Evolutionary conservation across 2,888 invertebrate genomes (phyloP).

Genomic region (Iselma pallidipennis): DNA sequence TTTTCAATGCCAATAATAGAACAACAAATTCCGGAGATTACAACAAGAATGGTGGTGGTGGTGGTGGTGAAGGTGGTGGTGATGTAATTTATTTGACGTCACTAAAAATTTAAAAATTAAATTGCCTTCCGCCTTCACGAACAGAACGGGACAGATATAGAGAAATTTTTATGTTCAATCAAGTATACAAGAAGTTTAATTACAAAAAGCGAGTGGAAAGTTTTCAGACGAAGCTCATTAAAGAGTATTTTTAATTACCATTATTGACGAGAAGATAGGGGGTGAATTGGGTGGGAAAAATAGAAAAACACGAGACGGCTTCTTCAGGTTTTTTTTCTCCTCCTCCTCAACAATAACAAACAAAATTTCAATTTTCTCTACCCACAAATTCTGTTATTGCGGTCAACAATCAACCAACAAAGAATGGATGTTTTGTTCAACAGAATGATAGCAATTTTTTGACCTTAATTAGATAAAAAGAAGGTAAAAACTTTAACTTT

Average conservation of each 20-base stretch:
- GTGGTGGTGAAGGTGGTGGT: too few relatives aligned
- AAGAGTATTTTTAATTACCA: constrained; percentile 16
- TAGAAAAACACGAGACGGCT: background rate
- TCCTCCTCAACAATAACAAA: too few relatives aligned
- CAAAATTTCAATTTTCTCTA: too few relatives aligned
- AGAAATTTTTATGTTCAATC: constrained; percentile 15
- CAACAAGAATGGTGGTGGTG: too few relatives aligned
- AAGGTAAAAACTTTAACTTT: too few relatives aligned
- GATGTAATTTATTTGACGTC: constrained; percentile 15
- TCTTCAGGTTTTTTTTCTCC: background rate
- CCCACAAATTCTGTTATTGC: background rate
- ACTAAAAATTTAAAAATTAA: constrained; percentile 17
- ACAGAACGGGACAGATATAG: background rate
- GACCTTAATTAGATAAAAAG: constrained; percentile 6
- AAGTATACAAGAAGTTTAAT: constrained; percentile 21
- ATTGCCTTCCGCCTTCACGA: constrained; percentile 9
- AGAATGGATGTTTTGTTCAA: background rate
- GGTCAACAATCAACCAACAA: background rate
- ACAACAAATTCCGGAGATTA: constrained; percentile 2
- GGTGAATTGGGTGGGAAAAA: background rate
- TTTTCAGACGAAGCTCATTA: constrained; percentile 15
- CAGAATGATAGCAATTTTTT: background rate
- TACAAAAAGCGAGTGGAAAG: constrained; percentile 11
- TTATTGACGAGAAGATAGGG: background rate
- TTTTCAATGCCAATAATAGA: constrained; percentile 2